phyloP scores from a whole-genome alignment of 2,888 invertebrate species.

The Zaprionus lineosus region DNA sequence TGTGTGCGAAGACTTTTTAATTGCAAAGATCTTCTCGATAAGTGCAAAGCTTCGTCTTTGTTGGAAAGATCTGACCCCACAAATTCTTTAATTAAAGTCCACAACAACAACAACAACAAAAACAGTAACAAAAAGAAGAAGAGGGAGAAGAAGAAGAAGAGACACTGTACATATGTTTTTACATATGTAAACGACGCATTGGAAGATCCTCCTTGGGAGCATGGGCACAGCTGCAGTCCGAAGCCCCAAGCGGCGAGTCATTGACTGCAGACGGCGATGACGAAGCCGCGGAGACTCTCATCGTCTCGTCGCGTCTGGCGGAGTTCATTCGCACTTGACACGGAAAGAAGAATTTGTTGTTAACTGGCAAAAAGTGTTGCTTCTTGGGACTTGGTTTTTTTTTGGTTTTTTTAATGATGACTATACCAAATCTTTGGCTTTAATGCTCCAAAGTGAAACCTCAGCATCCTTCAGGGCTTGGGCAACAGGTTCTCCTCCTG shows the following conservation, averaged over 20 bases:
- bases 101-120: too few relatives aligned
- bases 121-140: too few relatives aligned
- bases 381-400: too few relatives aligned
- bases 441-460: neutral
- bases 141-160: conserved; percentile 10
- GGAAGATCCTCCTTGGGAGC: too few relatives aligned
- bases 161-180: neutral
- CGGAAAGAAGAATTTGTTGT: conserved; percentile 36
- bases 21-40: too few relatives aligned
- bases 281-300: conserved; percentile 17
- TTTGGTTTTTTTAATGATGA: conserved; percentile 13
- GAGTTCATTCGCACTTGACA: conserved; percentile 67
- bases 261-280: conserved; percentile 34
- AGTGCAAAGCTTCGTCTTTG: too few relatives aligned
- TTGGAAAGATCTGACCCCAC: too few relatives aligned
- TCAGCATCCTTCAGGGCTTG: conserved; percentile 4
- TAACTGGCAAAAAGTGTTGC: conserved; percentile 5
- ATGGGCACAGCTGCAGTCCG: conserved; percentile 38
- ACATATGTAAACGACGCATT: too few relatives aligned
- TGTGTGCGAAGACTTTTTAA: too few relatives aligned
- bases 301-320: conserved; percentile 29
- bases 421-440: conserved; percentile 1
- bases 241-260: conserved; percentile 30
- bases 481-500: conserved; percentile 1
- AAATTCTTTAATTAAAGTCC: too few relatives aligned